Conservation (phyloP, 2,888 invertebrate species). For the Drosophila barbarae region DNA sequence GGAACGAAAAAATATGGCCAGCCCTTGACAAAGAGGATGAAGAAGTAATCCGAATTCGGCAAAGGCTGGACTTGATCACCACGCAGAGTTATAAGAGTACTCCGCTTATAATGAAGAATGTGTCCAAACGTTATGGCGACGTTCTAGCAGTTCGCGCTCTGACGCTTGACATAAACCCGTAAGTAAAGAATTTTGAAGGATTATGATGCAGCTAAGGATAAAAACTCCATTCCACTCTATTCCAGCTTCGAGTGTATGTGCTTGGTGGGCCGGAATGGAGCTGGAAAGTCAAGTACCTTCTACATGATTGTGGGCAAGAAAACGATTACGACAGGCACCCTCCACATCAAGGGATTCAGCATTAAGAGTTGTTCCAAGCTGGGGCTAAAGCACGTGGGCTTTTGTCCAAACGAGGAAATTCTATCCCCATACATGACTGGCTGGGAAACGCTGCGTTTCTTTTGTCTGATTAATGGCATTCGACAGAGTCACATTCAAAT, state of each 20-base stretch:
- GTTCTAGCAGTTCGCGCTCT: conserved; percentile 88
- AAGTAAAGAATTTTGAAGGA: conserved; percentile 20
- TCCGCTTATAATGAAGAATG: conserved; percentile 82
- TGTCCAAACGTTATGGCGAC: conserved; percentile 87
- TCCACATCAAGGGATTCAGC: conserved; percentile 82
- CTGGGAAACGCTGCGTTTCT: conserved; percentile 83
- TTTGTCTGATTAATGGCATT: conserved; percentile 83
- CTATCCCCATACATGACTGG: conserved; percentile 85
- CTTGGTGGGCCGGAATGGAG: conserved; percentile 89
- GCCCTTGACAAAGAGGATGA: conserved; percentile 78
- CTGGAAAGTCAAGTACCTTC: conserved; percentile 92
- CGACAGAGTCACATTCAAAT: conserved; percentile 71
- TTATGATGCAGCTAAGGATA: not conserved
- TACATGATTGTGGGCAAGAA: conserved; percentile 92
- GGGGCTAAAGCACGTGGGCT: conserved; percentile 83
- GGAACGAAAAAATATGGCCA: conserved; percentile 9
- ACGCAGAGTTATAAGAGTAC: conserved; percentile 75
- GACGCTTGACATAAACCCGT: conserved; percentile 79
- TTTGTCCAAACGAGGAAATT: conserved; percentile 87
- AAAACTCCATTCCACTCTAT: not conserved
- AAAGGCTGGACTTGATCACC: conserved; percentile 78
- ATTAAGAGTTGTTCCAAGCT: conserved; percentile 79
- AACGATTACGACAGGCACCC: conserved; percentile 84
- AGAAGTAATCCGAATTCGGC: conserved; percentile 82
- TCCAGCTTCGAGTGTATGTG: conserved; percentile 87